These are phyloP conservation scores for Congeria kusceri DNA, from an alignment of 2,888 invertebrate genomes.

Conservation along the genomic window DNA sequence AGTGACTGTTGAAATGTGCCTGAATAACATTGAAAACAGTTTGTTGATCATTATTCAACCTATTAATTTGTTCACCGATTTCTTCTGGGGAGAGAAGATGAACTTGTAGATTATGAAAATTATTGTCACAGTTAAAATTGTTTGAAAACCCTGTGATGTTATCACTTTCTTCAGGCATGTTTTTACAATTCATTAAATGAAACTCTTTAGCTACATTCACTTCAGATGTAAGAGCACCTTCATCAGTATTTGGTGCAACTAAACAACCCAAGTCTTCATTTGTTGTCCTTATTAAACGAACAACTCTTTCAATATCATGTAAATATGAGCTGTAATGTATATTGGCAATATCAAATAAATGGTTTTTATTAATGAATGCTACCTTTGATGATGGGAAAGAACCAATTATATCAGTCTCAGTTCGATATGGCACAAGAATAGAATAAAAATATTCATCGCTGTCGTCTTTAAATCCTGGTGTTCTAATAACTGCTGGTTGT, in stretches of 20 bases:
- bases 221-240: neutral
- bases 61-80: constrained; percentile 11
- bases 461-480: constrained; percentile 16
- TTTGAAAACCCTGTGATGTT: too few species aligned
- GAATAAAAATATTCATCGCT: constrained; percentile 48
- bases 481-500: constrained; percentile 27
- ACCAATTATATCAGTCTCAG: constrained; percentile 29
- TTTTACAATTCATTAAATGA: too few species aligned
- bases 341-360: constrained; percentile 20
- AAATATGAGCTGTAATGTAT: constrained; percentile 18
- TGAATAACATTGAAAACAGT: constrained; percentile 24
- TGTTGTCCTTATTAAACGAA: constrained; percentile 21
- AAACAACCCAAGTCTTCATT: constrained; percentile 31
- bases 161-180: neutral
- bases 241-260: constrained; percentile 38
- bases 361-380: constrained; percentile 37
- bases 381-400: constrained; percentile 18
- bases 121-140: neutral
- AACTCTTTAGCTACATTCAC: too few species aligned
- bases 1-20: constrained; percentile 13
- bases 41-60: constrained; percentile 40
- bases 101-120: constrained; percentile 18
- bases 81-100: constrained; percentile 20
- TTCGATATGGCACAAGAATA: constrained; percentile 36
- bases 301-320: constrained; percentile 45